phyloP scores from a whole-genome alignment of 2,113 vertebrate genomes.

The Cathartes aura region DNA sequence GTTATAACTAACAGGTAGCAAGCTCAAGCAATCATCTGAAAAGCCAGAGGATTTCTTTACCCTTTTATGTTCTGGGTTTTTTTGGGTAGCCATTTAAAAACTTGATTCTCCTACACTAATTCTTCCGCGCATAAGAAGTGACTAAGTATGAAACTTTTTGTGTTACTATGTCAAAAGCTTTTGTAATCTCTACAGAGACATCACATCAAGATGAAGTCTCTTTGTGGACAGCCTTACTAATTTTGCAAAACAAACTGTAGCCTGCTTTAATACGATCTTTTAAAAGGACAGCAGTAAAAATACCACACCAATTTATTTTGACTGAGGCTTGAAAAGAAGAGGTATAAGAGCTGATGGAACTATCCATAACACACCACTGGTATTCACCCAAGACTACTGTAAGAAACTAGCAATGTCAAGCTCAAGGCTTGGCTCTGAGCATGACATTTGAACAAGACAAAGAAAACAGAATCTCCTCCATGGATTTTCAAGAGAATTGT shows the following conservation, averaged over 20 bases:
- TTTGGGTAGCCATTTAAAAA: not conserved
- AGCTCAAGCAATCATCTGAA: not conserved
- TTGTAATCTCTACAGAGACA: not conserved
- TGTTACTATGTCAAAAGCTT: not conserved
- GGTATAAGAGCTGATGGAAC: not conserved
- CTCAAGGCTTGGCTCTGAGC: not conserved
- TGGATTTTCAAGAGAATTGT: not conserved
- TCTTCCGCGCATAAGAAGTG: not conserved
- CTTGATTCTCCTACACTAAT: not conserved
- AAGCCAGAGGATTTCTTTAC: not conserved
- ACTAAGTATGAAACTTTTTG: not conserved
- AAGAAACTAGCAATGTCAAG: not conserved
- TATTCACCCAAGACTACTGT: not conserved
- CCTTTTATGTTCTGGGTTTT: not conserved
- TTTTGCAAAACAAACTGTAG: not conserved
- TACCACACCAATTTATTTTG: not conserved
- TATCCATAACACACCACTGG: not conserved
- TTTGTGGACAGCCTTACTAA: not conserved
- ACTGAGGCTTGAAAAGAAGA: not conserved
- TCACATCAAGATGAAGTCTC: not conserved
- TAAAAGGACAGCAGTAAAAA: not conserved
- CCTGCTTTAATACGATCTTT: not conserved
- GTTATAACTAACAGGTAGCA: not conserved
- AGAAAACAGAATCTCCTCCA: not conserved
- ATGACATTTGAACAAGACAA: not conserved